Base-by-base conservation (phyloP, 64 coral and sea anemone genomes). In the Platygyra sinensis region DNA sequence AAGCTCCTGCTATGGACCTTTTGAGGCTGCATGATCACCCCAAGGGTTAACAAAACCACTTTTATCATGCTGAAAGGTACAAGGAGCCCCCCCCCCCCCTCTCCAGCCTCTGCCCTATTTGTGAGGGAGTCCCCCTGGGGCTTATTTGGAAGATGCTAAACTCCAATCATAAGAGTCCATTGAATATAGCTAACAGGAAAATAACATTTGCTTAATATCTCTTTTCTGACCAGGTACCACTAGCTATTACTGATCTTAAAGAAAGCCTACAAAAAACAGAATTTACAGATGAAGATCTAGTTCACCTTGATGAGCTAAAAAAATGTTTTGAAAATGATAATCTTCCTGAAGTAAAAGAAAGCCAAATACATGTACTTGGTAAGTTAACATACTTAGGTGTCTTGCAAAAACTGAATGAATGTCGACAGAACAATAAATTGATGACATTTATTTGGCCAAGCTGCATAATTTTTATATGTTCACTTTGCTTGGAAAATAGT, bases 281-380 rank as follows among this genome's bases (percentile, higher is more conserved):
- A 85, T 85, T 69, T 29, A 28, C 62, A 71, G 81, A 85, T 46
- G 39, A 85, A 51, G 62, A 85, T 12, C 17, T 71, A 8, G 25
- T 0, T 67, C 39, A 29, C 19, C 63, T 85, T 85, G 81, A 85
- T 28, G 62, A 85, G 71, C 19, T 85, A 16, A 67, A 85, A 71
- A 14, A 52, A 3, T 85, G 63, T 15, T 71, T 85, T 71, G 62
- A 69, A 71, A 30, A 24, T 16, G 46, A 71, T 15, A 29, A 50
- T 17, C 32, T 71, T 20, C 24, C 63, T 51, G 33, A 24, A 71
- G 81, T 85, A 36, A 67, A 50, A 49, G 81, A 85, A 49, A 85
- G 18, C 10, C 63, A 85, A 28, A 71, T 85, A 51, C 18, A 71
- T 27, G 14, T 71, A 4, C n/a, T 85, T n/a, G 62, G 63, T 85